phyloP scores from a whole-genome alignment of 1,140 invertebrate genomes.

The Drosophila pseudoananassae region DNA sequence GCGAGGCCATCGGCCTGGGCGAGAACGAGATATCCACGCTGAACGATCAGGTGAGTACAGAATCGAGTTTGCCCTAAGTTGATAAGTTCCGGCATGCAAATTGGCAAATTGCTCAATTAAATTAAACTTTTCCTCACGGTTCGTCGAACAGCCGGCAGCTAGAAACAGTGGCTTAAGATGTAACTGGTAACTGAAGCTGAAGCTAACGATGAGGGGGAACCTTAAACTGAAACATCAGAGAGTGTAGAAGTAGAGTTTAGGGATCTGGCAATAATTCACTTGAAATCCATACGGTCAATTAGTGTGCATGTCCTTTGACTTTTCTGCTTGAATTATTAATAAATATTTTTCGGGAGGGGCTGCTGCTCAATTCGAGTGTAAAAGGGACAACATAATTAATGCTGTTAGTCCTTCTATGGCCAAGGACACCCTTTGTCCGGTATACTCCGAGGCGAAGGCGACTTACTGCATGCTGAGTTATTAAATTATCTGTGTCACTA shows the following conservation, averaged over 20 bases:
- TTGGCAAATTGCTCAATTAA: conserved; percentile 56
- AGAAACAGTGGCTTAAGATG: conserved; percentile 1
- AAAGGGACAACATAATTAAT: conserved; percentile 81
- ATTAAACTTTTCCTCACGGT: conserved; percentile 54
- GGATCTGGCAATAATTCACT: conserved; percentile 54
- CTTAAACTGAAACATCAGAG: conserved; percentile 8
- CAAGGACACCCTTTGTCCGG: conserved; percentile 17
- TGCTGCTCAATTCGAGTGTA: conserved; percentile 53
- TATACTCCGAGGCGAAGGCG: conserved; percentile 17
- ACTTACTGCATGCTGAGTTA: conserved; percentile 70
- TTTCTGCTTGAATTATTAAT: conserved; percentile 80
- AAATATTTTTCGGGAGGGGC: conserved; percentile 48
- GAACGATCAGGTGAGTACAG: conserved; percentile 86
- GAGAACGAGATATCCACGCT: conserved; percentile 87
- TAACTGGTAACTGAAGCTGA: not conserved
- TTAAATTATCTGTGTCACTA: conserved; percentile 79
- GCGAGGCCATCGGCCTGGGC: conserved; percentile 81
- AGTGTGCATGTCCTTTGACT: conserved; percentile 72
- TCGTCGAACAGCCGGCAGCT: conserved; percentile 23
- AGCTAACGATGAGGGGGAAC: not conserved
- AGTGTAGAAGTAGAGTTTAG: not conserved
- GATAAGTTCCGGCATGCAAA: conserved; percentile 42
- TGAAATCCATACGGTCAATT: conserved; percentile 80
- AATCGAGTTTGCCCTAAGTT: conserved; percentile 44
- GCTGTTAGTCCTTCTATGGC: conserved; percentile 40